These are phyloP conservation scores for Plectrocnemia conspersa DNA, from an alignment of 1,140 invertebrate genomes.

Conservation along the genomic window DNA sequence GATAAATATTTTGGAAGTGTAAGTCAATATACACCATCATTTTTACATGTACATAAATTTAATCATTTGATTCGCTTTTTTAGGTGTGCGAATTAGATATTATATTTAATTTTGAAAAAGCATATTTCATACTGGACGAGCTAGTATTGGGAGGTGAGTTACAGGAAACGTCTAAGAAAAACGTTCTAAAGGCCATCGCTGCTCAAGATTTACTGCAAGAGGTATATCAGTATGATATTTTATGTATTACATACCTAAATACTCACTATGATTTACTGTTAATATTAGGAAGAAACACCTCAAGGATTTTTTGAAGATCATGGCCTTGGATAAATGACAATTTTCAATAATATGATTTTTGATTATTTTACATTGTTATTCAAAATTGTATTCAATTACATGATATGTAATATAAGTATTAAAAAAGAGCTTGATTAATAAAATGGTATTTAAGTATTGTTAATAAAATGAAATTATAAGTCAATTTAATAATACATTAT, in stretches of 20 bases:
- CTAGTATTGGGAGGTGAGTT: constrained; percentile 91
- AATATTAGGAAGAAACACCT: constrained; percentile 91
- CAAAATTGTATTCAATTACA: too few relatives aligned
- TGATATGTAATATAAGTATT: too few relatives aligned
- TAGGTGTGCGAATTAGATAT: constrained; percentile 97
- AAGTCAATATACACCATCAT: constrained; percentile 55
- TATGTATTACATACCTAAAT: background rate
- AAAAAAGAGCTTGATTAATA: too few relatives aligned
- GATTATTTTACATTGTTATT: too few relatives aligned
- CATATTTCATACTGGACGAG: constrained; percentile 96
- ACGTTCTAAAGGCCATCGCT: constrained; percentile 94
- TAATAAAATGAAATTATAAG: too few relatives aligned
- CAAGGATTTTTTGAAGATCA: constrained; percentile 99
- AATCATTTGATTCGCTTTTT: constrained; percentile 27
- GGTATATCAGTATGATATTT: constrained; percentile 52
- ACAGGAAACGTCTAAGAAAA: constrained; percentile 96
- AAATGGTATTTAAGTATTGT: too few relatives aligned
- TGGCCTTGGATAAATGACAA: constrained; percentile 79
- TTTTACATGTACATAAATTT: too few relatives aligned
- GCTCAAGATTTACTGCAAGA: constrained; percentile 95
- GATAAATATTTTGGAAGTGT: constrained; percentile 99
- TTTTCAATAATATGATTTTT: too few relatives aligned
- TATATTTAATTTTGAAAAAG: constrained; percentile 98
- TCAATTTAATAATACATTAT: too few relatives aligned
- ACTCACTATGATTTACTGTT: background rate